Conservation (phyloP, 1,140 invertebrate genomes). For the Zophobas atratus region DNA sequence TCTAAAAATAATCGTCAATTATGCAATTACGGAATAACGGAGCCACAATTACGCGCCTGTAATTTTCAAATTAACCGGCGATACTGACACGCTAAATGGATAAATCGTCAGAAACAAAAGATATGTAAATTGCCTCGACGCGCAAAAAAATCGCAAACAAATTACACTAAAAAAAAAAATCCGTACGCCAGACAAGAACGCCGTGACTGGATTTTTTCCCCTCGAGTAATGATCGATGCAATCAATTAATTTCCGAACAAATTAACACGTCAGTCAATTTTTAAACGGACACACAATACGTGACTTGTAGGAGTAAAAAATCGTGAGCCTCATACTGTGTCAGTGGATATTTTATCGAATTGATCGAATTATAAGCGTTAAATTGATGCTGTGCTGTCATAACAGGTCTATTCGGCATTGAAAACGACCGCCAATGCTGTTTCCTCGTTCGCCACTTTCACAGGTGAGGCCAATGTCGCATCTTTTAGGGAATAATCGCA, state of each 20-base stretch:
- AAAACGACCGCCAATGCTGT: slow-evolving; percentile 30
- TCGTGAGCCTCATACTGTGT: slow-evolving; percentile 16
- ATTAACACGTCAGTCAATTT: slow-evolving; percentile 23
- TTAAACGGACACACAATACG: slow-evolving; percentile 19
- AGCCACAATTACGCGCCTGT: not conserved
- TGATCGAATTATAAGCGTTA: slow-evolving; percentile 23
- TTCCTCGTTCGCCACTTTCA: slow-evolving; percentile 29
- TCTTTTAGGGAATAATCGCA: not conserved
- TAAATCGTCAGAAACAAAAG: not conserved
- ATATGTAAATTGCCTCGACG: not conserved
- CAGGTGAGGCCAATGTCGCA: slow-evolving; percentile 13
- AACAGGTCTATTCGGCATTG: slow-evolving; percentile 22
- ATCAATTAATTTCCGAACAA: slow-evolving; percentile 9
- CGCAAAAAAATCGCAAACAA: not conserved
- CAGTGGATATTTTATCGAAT: slow-evolving; percentile 27
- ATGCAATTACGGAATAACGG: too few relatives aligned
- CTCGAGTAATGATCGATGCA: not conserved
- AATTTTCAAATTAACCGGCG: slow-evolving; percentile 6
- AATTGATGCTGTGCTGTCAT: slow-evolving; percentile 30
- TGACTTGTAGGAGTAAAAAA: slow-evolving; percentile 9
- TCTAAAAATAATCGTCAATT: too few relatives aligned
- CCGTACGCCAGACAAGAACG: not conserved
- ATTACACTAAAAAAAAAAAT: not conserved
- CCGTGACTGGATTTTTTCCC: not conserved
- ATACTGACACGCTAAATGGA: not conserved